Evolutionary conservation across 2,113 vertebrate genomes (phyloP).

Genomic region (Micronycteris hirsuta): DNA sequence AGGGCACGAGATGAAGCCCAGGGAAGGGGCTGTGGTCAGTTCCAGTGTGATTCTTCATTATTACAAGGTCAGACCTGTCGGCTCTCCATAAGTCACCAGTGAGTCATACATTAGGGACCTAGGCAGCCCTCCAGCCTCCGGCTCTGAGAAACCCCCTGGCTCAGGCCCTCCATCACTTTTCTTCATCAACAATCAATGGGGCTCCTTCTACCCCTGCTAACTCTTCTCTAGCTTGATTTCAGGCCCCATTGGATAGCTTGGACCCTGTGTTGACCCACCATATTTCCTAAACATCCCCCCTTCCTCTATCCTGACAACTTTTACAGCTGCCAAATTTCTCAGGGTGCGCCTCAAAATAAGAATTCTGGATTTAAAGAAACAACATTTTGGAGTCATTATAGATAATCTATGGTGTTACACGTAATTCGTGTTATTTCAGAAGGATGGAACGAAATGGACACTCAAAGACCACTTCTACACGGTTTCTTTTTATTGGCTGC

Average conservation of each 20-base stretch:
- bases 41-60: slow-evolving; percentile 19
- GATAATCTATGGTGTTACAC: background rate
- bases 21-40: background rate
- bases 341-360: background rate
- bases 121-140: slow-evolving; percentile 28
- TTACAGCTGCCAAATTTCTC: slow-evolving; percentile 1
- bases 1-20: background rate
- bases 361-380: slow-evolving; percentile 39
- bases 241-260: background rate
- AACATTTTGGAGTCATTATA: background rate
- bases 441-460: background rate
- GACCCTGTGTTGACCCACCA: background rate
- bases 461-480: background rate
- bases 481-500: slow-evolving; percentile 55
- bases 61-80: slow-evolving; percentile 11
- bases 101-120: slow-evolving; percentile 18
- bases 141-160: background rate
- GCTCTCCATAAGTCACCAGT: slow-evolving; percentile 17
- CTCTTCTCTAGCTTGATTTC: slow-evolving; percentile 15
- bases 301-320: background rate
- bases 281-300: background rate
- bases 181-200: background rate
- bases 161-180: background rate
- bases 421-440: slow-evolving; percentile 39
- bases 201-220: background rate